Evolutionary conservation across 2,113 vertebrate species (phyloP), one percentile per base, ranked within the genome.

Genomic region (Euleptes europaea): DNA sequence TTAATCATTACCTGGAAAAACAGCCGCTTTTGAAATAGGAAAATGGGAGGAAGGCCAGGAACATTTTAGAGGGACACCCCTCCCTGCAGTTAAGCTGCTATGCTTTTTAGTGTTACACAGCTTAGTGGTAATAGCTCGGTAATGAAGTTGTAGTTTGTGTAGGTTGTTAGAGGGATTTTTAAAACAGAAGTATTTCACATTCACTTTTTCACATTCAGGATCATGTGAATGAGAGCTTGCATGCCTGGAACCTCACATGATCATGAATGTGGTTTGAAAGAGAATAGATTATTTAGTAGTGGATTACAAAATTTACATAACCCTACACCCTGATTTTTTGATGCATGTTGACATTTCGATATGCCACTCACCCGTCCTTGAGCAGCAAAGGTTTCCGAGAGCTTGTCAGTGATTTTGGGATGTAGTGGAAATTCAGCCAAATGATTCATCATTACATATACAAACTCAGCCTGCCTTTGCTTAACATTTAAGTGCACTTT

Each of bases 1-100:
- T 80, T 90, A 54, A 87, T 92, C 78, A 13, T 26, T 88, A 90
- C 38, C 15, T 77, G 71, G 67, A 78, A 88, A 84, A 17, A 31
- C 13, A 40, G 13, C 40, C 17, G 12, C 15, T 44, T 69, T 66
- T 77, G 51, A 77, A 77, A 77, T n/a, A 76, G 60, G 44, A 75
- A 82, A 35, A 28, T 76, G 72, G n/a, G 14, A 73, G 23, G 75
- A 40, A 80, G 47, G 79, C 87, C 57, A 82, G 47, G 2, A 5
- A 86, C 88, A 74, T 3, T 67, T 21, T 28, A 47, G 21, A 82
- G 10, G 13, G 85, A 47, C 33, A 82, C 66, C 57, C 49, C 9
- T 57, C 84, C 35, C 21, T 23, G 21, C 33, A 19, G 65, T 76
- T 76, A 69, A 70, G 47, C 4, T 70, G 31, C 13, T 51, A 44